Evolutionary conservation across 1,140 invertebrate species (phyloP).

Genomic region (Nasonia vitripennis): DNA sequence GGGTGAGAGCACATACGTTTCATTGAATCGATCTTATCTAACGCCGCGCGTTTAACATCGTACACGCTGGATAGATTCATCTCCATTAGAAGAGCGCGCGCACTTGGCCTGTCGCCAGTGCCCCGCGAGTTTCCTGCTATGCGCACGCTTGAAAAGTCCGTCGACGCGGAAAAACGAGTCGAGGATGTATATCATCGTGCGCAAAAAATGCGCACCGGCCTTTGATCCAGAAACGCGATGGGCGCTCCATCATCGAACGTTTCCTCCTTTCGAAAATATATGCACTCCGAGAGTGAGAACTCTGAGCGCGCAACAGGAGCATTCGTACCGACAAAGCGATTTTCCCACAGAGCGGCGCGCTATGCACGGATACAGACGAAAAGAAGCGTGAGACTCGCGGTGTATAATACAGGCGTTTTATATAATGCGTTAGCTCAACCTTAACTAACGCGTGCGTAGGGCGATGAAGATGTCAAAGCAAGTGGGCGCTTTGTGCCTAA

Average conservation of each 20-base stretch:
- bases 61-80: not conserved
- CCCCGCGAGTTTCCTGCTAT: not conserved
- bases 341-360: not conserved
- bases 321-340: no score
- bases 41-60: not conserved
- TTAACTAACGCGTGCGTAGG: no score
- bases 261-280: not conserved
- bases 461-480: not conserved
- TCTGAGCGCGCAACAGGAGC: not conserved
- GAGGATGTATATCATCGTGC: not conserved
- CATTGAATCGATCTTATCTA: not conserved
- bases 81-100: not conserved
- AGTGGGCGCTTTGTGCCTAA: constrained; percentile 12
- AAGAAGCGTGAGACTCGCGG: not conserved
- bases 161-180: not conserved
- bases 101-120: not conserved
- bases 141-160: not conserved
- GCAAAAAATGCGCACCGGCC: not conserved
- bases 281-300: no score
- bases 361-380: not conserved
- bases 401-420: not conserved
- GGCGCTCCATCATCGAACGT: no score
- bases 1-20: not conserved
- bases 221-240: not conserved
- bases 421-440: not conserved